Conservation (phyloP, 2,113 vertebrate species). For the Sisor rabdophorus region DNA sequence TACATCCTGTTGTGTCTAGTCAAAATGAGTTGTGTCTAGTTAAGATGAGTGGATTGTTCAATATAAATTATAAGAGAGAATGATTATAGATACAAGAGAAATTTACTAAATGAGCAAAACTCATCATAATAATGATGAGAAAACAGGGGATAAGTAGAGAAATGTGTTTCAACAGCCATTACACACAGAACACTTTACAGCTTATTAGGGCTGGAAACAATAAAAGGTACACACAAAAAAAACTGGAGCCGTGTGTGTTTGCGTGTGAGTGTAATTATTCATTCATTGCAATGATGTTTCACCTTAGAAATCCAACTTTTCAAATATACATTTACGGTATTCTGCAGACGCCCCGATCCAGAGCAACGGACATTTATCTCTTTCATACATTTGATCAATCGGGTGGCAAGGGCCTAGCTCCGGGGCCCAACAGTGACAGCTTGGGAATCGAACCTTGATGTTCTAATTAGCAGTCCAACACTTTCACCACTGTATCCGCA, state of each 20-base stretch:
- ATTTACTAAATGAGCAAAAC: neutral
- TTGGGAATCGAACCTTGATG: no score
- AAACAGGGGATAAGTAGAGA: constrained; percentile 16
- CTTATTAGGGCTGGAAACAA: constrained; percentile 25
- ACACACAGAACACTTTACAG: constrained; percentile 18
- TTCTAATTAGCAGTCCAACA: no score
- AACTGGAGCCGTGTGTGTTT: no score
- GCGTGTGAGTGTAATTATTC: constrained; percentile 1
- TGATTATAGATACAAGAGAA: constrained; percentile 5
- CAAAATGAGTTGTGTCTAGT: constrained; percentile 21
- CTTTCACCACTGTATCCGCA: no score
- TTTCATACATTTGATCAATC: no score
- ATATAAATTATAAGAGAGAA: constrained; percentile 6
- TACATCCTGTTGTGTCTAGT: no score
- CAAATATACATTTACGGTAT: no score
- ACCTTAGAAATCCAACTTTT: constrained; percentile 21
- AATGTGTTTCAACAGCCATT: constrained; percentile 4
- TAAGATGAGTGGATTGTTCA: neutral
- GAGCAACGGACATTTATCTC: no score
- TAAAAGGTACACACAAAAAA: neutral
- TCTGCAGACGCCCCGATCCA: no score
- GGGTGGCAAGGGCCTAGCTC: no score
- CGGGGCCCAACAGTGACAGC: no score
- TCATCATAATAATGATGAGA: constrained; percentile 16
- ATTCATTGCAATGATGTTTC: neutral